phyloP scores from a whole-genome alignment of 2,113 vertebrate species.

The Semicossyphus pulcher region DNA sequence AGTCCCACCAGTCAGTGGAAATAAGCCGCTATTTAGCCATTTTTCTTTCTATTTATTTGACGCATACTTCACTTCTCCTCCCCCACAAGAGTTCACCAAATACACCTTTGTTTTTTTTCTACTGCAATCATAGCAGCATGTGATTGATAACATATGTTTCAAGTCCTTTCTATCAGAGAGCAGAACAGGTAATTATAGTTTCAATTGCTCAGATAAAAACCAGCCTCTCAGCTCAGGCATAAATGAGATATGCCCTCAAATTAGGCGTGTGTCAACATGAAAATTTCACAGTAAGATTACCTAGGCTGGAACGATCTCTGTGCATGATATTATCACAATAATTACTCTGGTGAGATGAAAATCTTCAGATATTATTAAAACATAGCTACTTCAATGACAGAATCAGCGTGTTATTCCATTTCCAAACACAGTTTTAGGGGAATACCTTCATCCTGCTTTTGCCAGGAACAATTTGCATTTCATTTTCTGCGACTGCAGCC shows the following conservation, averaged over 20 bases:
- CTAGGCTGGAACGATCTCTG: slow-evolving; percentile 1
- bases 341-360: slow-evolving; percentile 8
- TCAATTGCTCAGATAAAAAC: slow-evolving; percentile 12
- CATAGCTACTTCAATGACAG: not conserved
- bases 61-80: too few relatives aligned
- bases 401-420: not conserved
- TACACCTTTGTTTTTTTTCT: too few relatives aligned
- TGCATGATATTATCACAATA: slow-evolving; percentile 9
- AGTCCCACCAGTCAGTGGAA: not conserved
- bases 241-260: slow-evolving; percentile 37
- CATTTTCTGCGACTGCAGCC: not conserved
- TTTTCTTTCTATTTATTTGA: not conserved
- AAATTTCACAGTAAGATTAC: slow-evolving; percentile 31
- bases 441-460: not conserved
- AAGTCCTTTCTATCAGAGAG: slow-evolving; percentile 7
- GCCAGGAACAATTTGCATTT: not conserved
- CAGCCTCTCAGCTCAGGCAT: slow-evolving; percentile 19
- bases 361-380: slow-evolving; percentile 3
- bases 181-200: slow-evolving; percentile 33
- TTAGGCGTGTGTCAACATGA: slow-evolving; percentile 24
- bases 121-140: not conserved
- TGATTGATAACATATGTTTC: slow-evolving; percentile 14
- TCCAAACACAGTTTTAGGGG: not conserved
- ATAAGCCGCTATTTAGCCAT: not conserved
- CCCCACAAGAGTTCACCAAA: too few relatives aligned